Percentiles rank a stretch among this genome's conserved stretches.
Conservation (phyloP, 2,113 vertebrate genomes). For the Phoenicopterus ruber region DNA sequence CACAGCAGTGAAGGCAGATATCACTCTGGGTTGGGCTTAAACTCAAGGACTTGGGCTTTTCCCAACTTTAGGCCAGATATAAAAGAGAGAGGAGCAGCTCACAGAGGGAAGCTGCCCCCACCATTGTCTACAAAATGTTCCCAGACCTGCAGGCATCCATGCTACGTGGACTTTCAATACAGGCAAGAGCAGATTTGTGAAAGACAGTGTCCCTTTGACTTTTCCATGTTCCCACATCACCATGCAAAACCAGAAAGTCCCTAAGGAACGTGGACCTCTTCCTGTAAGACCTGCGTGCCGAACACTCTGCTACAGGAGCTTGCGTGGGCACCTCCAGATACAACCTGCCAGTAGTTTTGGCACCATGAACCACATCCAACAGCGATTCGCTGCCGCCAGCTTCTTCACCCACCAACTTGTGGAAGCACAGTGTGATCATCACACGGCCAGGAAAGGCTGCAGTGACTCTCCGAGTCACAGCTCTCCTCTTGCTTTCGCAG, state of each 20-base stretch:
- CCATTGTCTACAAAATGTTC: neutral
- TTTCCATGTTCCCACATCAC: neutral
- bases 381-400: neutral
- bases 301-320: neutral
- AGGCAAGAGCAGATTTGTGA: neutral
- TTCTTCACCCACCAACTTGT: neutral
- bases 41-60: neutral
- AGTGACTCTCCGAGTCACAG: neutral
- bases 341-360: neutral
- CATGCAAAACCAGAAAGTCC: neutral
- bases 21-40: rapidly evolving
- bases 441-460: neutral
- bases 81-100: neutral
- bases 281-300: neutral
- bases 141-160: neutral
- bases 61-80: neutral
- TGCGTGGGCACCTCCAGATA: neutral
- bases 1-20: neutral
- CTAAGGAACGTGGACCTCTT: neutral
- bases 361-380: neutral
- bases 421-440: neutral
- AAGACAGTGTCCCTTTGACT: neutral
- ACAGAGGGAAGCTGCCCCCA: neutral
- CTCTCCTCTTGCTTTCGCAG: neutral
- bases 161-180: neutral